Evolutionary conservation across 2,797 vertebrate genomes (phyloP).

Genomic region (Schizopygopsis pylzovi): DNA sequence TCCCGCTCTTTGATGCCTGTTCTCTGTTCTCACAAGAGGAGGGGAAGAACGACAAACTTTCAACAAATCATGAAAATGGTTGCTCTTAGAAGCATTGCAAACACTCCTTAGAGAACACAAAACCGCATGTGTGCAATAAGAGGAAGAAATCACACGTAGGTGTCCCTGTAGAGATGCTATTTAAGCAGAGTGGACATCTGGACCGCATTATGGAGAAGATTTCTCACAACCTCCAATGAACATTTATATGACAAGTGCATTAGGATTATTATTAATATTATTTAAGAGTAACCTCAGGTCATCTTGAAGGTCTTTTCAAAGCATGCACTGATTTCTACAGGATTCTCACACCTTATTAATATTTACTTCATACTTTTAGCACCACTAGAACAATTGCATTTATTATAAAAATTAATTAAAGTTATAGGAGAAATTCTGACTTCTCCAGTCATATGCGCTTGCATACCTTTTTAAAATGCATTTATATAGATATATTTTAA

Average conservation of each 20-base stretch:
- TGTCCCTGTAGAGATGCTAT: background rate
- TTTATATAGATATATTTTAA: background rate
- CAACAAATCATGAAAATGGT: slow-evolving; percentile 26
- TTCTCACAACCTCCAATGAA: background rate
- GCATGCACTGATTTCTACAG: background rate
- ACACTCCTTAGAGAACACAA: slow-evolving; percentile 23
- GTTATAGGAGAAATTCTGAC: background rate
- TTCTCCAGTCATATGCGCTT: background rate
- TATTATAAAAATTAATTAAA: background rate
- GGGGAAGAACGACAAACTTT: slow-evolving; percentile 37
- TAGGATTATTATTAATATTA: background rate
- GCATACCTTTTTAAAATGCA: background rate
- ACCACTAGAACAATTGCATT: background rate
- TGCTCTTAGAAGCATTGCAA: slow-evolving; percentile 13
- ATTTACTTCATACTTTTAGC: background rate
- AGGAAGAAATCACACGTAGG: background rate
- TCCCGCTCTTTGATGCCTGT: slow-evolving; percentile 34
- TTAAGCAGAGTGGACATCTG: slow-evolving; percentile 7
- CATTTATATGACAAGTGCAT: background rate
- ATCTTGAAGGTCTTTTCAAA: background rate
- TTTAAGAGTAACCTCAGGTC: background rate
- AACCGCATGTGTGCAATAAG: background rate
- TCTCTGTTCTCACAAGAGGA: slow-evolving; percentile 48
- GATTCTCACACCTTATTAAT: background rate
- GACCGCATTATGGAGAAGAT: background rate